Conservation (phyloP, 2,113 vertebrate genomes). For the Salminus brasiliensis region DNA sequence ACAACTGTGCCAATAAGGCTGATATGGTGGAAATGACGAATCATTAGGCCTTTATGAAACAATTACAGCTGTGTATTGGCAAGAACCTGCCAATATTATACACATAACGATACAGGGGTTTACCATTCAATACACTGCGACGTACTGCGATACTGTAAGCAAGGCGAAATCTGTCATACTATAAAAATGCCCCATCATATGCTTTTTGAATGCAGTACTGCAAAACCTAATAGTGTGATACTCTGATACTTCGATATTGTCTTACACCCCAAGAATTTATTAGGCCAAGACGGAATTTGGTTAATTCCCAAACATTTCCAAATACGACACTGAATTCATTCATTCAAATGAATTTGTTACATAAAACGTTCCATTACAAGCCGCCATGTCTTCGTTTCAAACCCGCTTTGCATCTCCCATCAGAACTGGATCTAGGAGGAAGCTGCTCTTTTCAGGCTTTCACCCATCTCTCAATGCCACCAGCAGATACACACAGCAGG, state of each 20-base stretch:
- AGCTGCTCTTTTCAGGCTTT: background rate
- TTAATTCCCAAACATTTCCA: background rate
- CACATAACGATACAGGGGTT: no score
- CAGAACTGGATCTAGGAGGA: background rate
- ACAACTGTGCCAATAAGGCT: background rate
- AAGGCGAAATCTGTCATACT: no score
- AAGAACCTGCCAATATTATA: no score
- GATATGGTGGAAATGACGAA: background rate
- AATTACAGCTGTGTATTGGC: no score
- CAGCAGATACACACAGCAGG: conserved; percentile 17
- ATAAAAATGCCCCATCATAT: no score
- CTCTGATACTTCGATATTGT: no score
- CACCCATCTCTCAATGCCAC: background rate
- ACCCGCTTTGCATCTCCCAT: background rate
- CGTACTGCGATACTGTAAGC: no score
- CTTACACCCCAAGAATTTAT: no score
- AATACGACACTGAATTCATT: background rate
- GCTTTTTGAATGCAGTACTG: no score
- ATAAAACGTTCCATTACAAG: background rate
- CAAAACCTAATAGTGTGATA: no score
- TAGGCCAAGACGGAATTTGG: no score
- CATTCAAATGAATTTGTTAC: background rate
- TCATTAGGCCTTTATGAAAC: background rate
- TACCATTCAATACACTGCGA: no score
- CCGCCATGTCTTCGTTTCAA: background rate